These are phyloP conservation scores for Nasonia longicornis DNA, from an alignment of 1,140 invertebrate species.

Conservation along the genomic window DNA sequence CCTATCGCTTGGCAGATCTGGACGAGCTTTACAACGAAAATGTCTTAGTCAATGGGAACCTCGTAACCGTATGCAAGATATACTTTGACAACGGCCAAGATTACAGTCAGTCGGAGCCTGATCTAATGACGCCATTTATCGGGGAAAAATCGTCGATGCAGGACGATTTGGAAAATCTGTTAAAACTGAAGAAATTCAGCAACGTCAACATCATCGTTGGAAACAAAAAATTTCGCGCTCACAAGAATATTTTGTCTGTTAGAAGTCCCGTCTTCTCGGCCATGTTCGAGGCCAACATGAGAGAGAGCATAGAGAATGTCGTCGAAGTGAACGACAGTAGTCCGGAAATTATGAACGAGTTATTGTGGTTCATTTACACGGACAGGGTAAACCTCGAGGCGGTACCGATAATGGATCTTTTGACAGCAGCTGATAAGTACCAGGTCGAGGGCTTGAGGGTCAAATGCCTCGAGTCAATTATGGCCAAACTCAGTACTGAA, in stretches of 20 bases:
- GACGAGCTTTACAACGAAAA: no score
- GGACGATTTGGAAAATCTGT: no score
- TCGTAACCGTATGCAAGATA: no score
- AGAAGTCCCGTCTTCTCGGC: not conserved
- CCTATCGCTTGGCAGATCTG: no score
- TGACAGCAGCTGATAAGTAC: constrained; percentile 12
- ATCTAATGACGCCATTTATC: no score
- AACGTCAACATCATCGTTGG: no score
- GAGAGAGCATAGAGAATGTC: not conserved
- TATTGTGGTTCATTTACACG: not conserved
- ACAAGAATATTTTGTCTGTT: not conserved
- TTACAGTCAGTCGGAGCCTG: no score
- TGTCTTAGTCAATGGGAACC: no score
- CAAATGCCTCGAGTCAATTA: not conserved
- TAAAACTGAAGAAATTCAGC: no score
- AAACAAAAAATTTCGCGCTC: not conserved
- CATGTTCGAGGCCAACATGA: not conserved
- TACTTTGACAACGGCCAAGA: no score
- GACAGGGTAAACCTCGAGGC: not conserved
- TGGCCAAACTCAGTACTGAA: not conserved
- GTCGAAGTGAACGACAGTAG: not conserved
- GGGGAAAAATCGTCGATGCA: no score
- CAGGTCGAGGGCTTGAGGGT: not conserved
- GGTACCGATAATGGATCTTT: not conserved
- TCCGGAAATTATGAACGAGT: constrained; percentile 8